Percentiles rank a stretch among this genome's conserved stretches.
Conservation (phyloP, 2,113 vertebrate genomes). For the Trogon surrucura region DNA sequence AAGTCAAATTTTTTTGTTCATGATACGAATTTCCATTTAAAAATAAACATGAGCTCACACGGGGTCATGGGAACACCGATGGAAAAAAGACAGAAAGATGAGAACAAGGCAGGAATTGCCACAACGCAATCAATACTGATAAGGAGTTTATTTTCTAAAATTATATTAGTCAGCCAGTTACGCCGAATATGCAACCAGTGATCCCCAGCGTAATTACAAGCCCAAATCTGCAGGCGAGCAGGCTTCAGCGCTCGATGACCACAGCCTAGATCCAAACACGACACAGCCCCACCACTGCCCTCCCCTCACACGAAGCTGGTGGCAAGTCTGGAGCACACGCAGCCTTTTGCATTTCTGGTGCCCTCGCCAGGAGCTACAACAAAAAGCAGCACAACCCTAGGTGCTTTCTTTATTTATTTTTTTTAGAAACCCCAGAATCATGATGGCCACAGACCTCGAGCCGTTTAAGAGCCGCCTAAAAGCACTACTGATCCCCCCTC, state of each 20-base stretch:
- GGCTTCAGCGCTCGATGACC: background rate
- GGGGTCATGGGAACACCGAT: background rate
- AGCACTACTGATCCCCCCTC: background rate
- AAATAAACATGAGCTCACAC: background rate
- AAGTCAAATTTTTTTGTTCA: background rate
- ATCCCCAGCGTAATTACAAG: background rate
- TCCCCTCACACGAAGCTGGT: rapidly evolving
- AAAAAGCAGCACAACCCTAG: background rate
- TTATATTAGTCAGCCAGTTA: background rate
- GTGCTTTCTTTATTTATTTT: background rate
- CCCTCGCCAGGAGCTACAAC: background rate
- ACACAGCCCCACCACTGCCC: rapidly evolving
- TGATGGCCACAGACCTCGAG: background rate
- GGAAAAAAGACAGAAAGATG: background rate
- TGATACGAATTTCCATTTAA: background rate
- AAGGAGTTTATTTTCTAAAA: background rate
- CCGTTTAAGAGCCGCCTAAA: background rate
- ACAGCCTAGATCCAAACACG: background rate
- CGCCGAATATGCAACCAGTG: background rate
- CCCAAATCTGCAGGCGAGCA: rapidly evolving
- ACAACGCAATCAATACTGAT: background rate
- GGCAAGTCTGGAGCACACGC: background rate
- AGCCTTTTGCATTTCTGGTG: background rate
- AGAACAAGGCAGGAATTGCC: background rate
- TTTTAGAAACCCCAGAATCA: background rate